Evolutionary conservation across 2,113 vertebrate genomes (phyloP).

Genomic region (Callipepla californica): DNA sequence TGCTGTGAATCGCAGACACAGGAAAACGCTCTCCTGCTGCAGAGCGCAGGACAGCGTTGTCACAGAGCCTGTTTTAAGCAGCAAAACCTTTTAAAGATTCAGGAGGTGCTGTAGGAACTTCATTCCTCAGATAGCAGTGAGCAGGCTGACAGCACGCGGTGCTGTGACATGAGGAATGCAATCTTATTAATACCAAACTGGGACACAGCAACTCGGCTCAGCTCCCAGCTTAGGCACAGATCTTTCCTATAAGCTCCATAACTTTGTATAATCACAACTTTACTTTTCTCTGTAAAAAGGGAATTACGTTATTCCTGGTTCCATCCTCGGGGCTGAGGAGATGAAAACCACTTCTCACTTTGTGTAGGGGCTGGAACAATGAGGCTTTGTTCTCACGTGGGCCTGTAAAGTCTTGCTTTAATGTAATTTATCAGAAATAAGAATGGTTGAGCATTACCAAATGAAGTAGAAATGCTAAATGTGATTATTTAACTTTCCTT

Average conservation of each 20-base stretch:
- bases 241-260: not conserved
- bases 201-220: not conserved
- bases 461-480: not conserved
- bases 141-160: not conserved
- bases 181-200: not conserved
- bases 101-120: not conserved
- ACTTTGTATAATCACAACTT: not conserved
- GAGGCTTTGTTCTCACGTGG: slow-evolving; percentile 5
- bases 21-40: not conserved
- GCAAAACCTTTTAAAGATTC: not conserved
- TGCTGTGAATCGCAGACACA: not conserved
- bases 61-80: not conserved
- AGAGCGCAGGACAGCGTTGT: not conserved
- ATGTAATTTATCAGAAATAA: not conserved
- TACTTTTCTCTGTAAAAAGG: not conserved
- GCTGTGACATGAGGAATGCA: not conserved
- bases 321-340: not conserved
- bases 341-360: slow-evolving; percentile 10
- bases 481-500: slow-evolving; percentile 33
- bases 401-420: not conserved
- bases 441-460: not conserved
- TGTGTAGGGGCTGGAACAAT: not conserved
- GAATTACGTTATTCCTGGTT: not conserved
- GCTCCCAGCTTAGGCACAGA: not conserved
- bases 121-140: not conserved